phyloP scores from a whole-genome alignment of 2,797 vertebrate species.

The Trachops cirrhosus region DNA sequence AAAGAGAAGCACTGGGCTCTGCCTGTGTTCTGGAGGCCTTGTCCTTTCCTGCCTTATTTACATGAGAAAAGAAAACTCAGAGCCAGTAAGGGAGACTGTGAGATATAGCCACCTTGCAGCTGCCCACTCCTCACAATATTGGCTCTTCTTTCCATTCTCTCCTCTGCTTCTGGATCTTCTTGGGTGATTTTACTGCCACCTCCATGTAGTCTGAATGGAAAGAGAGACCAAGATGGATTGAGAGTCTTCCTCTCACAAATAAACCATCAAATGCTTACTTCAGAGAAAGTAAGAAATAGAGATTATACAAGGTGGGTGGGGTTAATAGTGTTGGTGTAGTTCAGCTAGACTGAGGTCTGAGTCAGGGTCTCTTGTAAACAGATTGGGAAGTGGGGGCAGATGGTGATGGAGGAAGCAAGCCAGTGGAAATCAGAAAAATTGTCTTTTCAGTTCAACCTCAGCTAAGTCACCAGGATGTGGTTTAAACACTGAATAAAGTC shows the following conservation, averaged over 20 bases:
- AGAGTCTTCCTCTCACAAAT: neutral
- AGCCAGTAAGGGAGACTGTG: neutral
- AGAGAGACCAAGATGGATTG: neutral
- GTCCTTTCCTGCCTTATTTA: neutral
- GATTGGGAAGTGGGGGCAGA: neutral
- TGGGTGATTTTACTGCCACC: neutral
- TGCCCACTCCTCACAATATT: accelerated
- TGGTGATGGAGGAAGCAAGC: neutral
- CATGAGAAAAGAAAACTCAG: neutral
- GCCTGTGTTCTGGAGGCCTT: neutral
- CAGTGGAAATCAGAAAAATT: neutral
- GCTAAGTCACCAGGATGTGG: neutral
- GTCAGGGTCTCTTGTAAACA: neutral
- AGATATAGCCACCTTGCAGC: neutral
- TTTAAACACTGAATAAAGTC: neutral
- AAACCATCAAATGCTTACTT: neutral
- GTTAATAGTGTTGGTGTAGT: neutral
- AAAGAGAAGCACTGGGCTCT: neutral
- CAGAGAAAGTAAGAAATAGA: neutral
- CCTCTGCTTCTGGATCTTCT: neutral
- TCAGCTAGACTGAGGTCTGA: neutral
- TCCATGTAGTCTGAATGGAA: neutral
- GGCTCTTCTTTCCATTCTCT: neutral
- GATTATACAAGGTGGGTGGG: too few relatives aligned
- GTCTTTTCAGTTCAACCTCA: neutral